Evolutionary conservation across 2,113 vertebrate genomes (phyloP).

Genomic region (Malurus melanocephalus): DNA sequence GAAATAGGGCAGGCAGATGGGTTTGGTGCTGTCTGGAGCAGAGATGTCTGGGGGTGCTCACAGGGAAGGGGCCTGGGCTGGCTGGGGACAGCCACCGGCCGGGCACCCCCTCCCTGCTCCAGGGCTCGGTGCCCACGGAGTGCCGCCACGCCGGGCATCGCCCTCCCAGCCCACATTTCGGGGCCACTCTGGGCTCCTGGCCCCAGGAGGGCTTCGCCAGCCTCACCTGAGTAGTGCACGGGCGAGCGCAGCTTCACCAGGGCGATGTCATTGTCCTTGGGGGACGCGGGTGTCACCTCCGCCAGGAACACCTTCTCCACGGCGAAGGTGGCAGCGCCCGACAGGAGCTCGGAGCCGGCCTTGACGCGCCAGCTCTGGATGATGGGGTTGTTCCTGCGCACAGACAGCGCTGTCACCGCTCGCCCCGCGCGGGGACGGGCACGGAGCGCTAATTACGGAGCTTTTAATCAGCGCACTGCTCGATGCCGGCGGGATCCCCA

Average conservation of each 20-base stretch:
- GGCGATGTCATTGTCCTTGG: constrained; percentile 83
- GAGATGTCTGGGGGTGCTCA: neutral
- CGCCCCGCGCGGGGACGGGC: fast-evolving
- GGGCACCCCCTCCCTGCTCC: neutral
- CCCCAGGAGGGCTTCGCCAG: fast-evolving
- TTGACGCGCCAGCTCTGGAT: constrained; percentile 79
- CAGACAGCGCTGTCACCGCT: neutral
- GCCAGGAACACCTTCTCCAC: constrained; percentile 83
- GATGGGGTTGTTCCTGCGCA: constrained; percentile 53
- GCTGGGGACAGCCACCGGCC: neutral
- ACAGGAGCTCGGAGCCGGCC: constrained; percentile 66
- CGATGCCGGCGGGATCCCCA: fast-evolving
- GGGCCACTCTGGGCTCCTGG: neutral
- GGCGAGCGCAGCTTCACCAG: constrained; percentile 82
- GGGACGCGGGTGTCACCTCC: neutral
- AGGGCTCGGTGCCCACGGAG: fast-evolving
- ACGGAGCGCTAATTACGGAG: fast-evolving
- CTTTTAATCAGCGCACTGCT: fast-evolving
- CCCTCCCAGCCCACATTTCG: fast-evolving
- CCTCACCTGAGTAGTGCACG: constrained; percentile 73
- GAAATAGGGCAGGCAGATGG: constrained; percentile 86
- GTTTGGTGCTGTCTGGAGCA: constrained; percentile 66
- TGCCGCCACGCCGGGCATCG: fast-evolving
- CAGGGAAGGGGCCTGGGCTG: fast-evolving
- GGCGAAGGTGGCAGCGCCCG: constrained; percentile 19